Evolutionary conservation across 2,888 invertebrate genomes (phyloP), one percentile per base, ranked within the genome.

Genomic region (Lasioglossum pauxillum): DNA sequence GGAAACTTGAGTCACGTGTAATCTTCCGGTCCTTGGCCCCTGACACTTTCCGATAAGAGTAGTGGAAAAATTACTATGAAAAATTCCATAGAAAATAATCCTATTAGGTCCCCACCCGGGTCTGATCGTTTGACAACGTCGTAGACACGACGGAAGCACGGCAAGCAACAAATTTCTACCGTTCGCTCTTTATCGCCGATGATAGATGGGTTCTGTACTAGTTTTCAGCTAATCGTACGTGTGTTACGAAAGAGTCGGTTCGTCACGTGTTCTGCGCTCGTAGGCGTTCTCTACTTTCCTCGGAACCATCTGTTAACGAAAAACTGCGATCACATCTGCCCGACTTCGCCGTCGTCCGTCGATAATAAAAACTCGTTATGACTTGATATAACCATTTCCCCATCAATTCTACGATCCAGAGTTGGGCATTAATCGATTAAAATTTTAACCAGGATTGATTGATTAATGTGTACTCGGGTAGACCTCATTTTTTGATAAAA

Each of bases 31-130:
- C 44, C 82, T 27, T 82, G 80, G 69, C 74, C 78, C 53, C 64
- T 78, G 81, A 84, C 79, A 69, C 38, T 19, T 46, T 76, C 5
- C 35, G 84, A 89, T 82, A 86, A 89, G 49, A 27, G 64, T 38
- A 31, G 71, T 78, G 88, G 89, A 88, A 89, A 80, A 79, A 84
- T 89, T 80, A 1, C 44, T 23, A 41, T n/a, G 77, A 74, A 77
- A 27, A n/a, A 79, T 57, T 53, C 38, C 31, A 16, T 57, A 44
- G 69, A 69, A 73, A 64, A 75, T 46, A 14, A 49, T 60, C 2
- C n/a, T 16, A 72, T 53, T 83, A 44, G 46, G 10, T 16, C 31
- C 23, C 35, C 35, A 10, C 38, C 67, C 67, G 19, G 5, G 8
- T 23, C 3, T 23, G 16, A 23, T 19, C 23, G 49, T 64, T 60